Evolutionary conservation across 2,888 invertebrate species (phyloP), one percentile per base, ranked within the genome.

Genomic region (Heliconius ismenius): DNA sequence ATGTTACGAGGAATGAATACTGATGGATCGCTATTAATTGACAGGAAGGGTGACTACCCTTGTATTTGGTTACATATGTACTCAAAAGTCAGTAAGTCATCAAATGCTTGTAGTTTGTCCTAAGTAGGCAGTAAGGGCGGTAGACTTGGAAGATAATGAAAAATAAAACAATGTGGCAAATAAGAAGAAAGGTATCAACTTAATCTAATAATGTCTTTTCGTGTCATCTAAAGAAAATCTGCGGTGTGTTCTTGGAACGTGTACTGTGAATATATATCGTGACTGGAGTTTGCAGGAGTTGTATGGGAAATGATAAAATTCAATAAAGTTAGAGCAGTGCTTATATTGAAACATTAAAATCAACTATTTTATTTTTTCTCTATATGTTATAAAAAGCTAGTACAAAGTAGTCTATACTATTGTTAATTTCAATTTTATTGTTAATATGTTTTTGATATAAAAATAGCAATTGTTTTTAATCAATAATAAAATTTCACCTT

Each of bases 221-320:
- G 90, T 89, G 81, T 90, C 90, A 77, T 92, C 91, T 81, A 91
- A 81, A 73, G 91, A 92, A 78, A 91, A 84, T 84, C 90, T 89
- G 81, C 90, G 90, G 81, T 86, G 89, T 49, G 88, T 80, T 81
- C 84, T 89, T 11, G 86, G 86, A 79, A 83, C 80, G 58, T 58
- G 58, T 58, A 58, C 10, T 58, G 58, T 58, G 58, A 58, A 58
- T 79, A 79, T 84, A 81, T 81, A 79, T 74, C 84, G 81, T 77
- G 81, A 84, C 81, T 82, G 79, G 81, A 84, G 82, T 84, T 85
- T 84, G 85, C 81, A 78, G 82, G 82, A 24, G 62, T 26, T 26
- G 6, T 39, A 24, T 43, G 73, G 81, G 82, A 83, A 81, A 82
- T 83, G 81, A 82, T 77, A 80, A 82, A 81, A 81, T 70, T 43